Evolutionary conservation across 2,113 vertebrate species (phyloP).

Genomic region (Toxostoma redivivum): DNA sequence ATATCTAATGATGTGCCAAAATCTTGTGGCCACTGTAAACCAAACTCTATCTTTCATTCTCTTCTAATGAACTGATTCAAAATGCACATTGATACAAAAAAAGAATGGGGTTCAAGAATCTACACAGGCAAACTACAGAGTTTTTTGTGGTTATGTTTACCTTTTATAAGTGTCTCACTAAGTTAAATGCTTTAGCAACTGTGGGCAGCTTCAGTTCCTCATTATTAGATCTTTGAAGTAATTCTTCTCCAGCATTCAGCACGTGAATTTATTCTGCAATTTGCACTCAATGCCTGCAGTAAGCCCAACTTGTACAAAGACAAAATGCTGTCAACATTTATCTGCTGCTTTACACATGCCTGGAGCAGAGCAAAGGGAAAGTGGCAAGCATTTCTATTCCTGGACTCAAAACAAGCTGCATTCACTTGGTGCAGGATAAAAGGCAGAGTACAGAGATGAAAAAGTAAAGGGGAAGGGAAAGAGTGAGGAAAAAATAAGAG

Average conservation of each 20-base stretch:
- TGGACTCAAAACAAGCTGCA: neutral
- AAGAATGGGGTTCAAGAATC: neutral
- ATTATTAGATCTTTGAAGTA: slow-evolving; percentile 13
- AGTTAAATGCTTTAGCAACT: neutral
- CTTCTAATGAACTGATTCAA: neutral
- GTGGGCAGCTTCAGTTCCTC: neutral
- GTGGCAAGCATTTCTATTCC: neutral
- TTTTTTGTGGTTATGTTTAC: neutral
- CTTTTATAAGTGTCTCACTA: neutral
- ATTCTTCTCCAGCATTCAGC: slow-evolving; percentile 13
- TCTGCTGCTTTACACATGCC: slow-evolving; percentile 22
- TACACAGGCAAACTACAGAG: neutral
- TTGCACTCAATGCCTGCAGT: neutral
- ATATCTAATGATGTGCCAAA: neutral
- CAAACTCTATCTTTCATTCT: neutral
- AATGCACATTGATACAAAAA: neutral
- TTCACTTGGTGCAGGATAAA: neutral
- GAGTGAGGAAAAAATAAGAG: neutral
- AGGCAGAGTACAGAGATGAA: neutral
- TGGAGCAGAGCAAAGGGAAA: slow-evolving; percentile 29
- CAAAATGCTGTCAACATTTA: slow-evolving; percentile 28
- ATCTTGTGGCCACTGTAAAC: neutral
- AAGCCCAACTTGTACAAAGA: neutral
- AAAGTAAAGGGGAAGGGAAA: neutral
- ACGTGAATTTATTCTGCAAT: slow-evolving; percentile 20